phyloP scores from a whole-genome alignment of 2,888 invertebrate genomes.

The Conops quadrifasciatus region DNA sequence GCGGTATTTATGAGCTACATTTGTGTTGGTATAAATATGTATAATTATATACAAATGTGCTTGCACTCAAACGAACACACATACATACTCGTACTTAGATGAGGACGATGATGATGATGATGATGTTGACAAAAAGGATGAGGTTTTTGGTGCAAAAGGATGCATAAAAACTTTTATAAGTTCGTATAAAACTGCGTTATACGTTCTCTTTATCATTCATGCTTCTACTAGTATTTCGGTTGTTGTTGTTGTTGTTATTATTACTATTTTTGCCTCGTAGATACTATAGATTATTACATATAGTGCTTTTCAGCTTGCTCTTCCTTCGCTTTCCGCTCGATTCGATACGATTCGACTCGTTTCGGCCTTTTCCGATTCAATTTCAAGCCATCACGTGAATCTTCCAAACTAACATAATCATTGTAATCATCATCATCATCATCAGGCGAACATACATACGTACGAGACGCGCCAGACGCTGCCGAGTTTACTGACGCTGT shows the following conservation, averaged over 20 bases:
- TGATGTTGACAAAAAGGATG: too few relatives aligned
- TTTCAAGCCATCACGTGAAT: not conserved
- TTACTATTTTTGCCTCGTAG: conserved; percentile 14
- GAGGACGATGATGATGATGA: too few relatives aligned
- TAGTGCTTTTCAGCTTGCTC: conserved; percentile 5
- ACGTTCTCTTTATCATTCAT: too few relatives aligned
- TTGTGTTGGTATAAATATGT: not conserved
- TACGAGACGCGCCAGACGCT: not conserved
- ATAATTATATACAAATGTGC: not conserved
- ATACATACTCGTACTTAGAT: not conserved
- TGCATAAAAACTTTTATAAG: too few relatives aligned
- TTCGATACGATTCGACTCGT: not conserved
- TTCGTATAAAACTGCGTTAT: too few relatives aligned
- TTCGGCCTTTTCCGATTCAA: not conserved
- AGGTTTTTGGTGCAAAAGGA: too few relatives aligned
- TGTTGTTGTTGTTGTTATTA: not conserved
- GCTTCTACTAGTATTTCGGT: too few relatives aligned
- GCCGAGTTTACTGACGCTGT: not conserved
- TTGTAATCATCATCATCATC: not conserved
- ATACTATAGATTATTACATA: conserved; percentile 21
- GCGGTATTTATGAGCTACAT: too few relatives aligned
- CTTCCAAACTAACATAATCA: not conserved
- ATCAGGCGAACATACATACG: conserved; percentile 10
- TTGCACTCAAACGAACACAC: not conserved
- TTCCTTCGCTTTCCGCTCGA: not conserved